A percentile compares a stretch with the other conserved stretches of the same genome.
phyloP scores from a whole-genome alignment of 2,888 invertebrate species.

The Ochropleura plecta region DNA sequence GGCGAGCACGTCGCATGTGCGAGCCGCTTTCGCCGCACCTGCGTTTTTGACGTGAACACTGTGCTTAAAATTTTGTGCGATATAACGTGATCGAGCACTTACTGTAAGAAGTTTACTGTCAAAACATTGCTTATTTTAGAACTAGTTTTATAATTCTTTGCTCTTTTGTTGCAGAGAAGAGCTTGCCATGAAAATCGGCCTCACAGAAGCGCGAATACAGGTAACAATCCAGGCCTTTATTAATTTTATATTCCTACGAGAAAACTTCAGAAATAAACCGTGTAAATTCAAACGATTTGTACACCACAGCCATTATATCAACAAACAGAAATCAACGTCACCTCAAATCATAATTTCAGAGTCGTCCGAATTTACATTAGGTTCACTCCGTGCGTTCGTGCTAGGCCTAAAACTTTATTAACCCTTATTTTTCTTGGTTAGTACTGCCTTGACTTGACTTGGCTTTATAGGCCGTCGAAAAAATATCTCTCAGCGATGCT shows the following conservation, averaged over 20 bases:
- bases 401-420: background rate
- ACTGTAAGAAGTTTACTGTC: background rate
- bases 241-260: too few species aligned
- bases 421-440: too few species aligned
- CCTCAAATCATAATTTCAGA: background rate
- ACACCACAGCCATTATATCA: too few species aligned
- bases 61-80: too few species aligned
- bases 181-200: slow-evolving; percentile 97
- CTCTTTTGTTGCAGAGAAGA: slow-evolving; percentile 95
- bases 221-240: slow-evolving; percentile 86
- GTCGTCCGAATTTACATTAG: background rate
- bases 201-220: slow-evolving; percentile 98
- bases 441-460: too few species aligned
- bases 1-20: too few species aligned
- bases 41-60: too few species aligned
- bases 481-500: too few species aligned
- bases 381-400: background rate
- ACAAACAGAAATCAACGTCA: too few species aligned
- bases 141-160: background rate
- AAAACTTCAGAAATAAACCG: background rate
- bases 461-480: too few species aligned
- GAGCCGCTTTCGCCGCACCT: too few species aligned
- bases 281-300: background rate
- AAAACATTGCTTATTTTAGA: background rate
- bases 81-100: too few species aligned